These are phyloP conservation scores for Clanis bilineata DNA, from an alignment of 2,888 invertebrate species.

Conservation along the genomic window DNA sequence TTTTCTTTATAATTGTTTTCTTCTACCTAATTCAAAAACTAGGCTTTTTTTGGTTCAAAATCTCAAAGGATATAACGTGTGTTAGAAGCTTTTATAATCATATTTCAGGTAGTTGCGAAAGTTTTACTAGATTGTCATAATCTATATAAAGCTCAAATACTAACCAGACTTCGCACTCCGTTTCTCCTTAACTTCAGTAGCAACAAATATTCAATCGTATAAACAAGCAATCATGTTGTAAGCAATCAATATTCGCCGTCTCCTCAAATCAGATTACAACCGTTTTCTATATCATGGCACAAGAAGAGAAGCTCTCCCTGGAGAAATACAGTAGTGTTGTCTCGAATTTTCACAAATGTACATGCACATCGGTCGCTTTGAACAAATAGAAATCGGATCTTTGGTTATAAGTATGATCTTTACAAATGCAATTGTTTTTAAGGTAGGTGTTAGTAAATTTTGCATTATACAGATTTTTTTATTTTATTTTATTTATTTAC, in stretches of 20 bases:
- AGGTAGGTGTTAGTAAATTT: too few relatives aligned
- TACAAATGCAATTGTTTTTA: not conserved
- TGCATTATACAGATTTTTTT: too few relatives aligned
- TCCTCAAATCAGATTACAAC: constrained; percentile 33
- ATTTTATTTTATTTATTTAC: too few relatives aligned
- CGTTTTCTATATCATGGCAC: constrained; percentile 34
- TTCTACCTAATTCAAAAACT: too few relatives aligned
- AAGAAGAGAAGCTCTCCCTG: constrained; percentile 37
- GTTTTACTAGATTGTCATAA: not conserved
- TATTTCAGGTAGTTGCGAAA: not conserved
- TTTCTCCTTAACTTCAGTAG: not conserved
- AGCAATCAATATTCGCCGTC: constrained; percentile 11
- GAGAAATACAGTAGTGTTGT: constrained; percentile 51
- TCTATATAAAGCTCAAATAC: not conserved
- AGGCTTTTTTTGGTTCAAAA: too few relatives aligned
- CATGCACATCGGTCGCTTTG: constrained; percentile 29
- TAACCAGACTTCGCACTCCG: not conserved
- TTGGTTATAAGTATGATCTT: not conserved
- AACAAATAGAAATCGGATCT: constrained; percentile 9
- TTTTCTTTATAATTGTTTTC: too few relatives aligned
- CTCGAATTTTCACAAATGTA: constrained; percentile 52
- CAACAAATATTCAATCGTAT: constrained; percentile 1
- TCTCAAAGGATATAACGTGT: too few relatives aligned
- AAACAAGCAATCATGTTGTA: not conserved
- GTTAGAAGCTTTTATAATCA: too few relatives aligned